phyloP scores from a whole-genome alignment of 2,113 vertebrate genomes.

The Odontesthes bonariensis region DNA sequence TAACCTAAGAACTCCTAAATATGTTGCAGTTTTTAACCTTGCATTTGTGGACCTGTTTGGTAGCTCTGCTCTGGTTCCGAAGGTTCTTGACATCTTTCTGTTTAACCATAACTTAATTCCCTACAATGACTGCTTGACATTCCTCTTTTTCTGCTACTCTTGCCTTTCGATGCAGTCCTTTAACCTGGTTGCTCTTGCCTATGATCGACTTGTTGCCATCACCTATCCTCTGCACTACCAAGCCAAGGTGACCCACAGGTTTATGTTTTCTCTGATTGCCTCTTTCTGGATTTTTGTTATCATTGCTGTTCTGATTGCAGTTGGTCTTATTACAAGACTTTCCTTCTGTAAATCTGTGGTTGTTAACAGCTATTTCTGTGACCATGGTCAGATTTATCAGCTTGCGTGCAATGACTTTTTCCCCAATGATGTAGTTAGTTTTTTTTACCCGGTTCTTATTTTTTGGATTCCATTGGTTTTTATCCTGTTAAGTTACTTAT shows the following conservation, averaged over 20 bases:
- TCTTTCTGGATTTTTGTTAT: conserved; percentile 63
- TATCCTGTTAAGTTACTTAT: conserved; percentile 64
- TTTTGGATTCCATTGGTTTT: conserved; percentile 67
- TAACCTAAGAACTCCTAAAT: conserved; percentile 77
- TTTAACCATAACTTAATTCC: conserved; percentile 67
- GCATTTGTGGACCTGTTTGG: conserved; percentile 76
- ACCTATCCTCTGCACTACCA: conserved; percentile 74
- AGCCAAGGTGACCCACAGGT: conserved; percentile 43
- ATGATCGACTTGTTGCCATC: conserved; percentile 81
- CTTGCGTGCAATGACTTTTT: conserved; percentile 74
- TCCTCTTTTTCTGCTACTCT: conserved; percentile 77
- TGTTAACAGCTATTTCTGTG: conserved; percentile 79
- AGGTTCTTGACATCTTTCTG: conserved; percentile 76
- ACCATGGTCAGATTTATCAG: conserved; percentile 68
- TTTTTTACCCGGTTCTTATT: conserved; percentile 39
- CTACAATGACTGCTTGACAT: conserved; percentile 73
- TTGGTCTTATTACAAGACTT: conserved; percentile 67
- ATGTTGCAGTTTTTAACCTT: conserved; percentile 78
- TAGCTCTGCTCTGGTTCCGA: conserved; percentile 76
- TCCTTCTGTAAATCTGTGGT: conserved; percentile 75
- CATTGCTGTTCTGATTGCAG: conserved; percentile 4
- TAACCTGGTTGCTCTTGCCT: conserved; percentile 76
- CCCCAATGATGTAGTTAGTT: conserved; percentile 40
- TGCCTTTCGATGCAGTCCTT: conserved; percentile 75
- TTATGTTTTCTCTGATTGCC: conserved; percentile 64